Evolutionary conservation across 2,888 invertebrate genomes (phyloP).

Genomic region (Spisula solida): DNA sequence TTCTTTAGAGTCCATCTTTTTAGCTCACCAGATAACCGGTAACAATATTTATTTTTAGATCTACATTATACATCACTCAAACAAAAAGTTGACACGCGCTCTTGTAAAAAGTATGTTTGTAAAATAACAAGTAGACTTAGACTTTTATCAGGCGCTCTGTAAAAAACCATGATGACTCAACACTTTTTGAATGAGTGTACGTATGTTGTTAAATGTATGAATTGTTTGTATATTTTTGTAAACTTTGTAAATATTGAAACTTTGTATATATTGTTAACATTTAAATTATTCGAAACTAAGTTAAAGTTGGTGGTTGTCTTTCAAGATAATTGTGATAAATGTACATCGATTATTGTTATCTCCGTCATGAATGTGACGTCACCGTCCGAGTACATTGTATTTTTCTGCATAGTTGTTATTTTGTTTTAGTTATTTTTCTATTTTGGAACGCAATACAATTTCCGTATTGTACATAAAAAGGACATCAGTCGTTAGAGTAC

Average conservation of each 20-base stretch:
- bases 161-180: background rate
- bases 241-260: background rate
- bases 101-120: background rate
- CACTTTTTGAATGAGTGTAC: too few relatives aligned
- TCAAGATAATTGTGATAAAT: constrained; percentile 6
- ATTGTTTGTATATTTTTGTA: background rate
- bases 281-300: constrained; percentile 4
- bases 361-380: background rate
- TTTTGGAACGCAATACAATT: background rate
- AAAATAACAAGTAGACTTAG: background rate
- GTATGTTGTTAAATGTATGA: background rate
- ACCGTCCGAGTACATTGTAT: background rate
- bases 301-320: background rate
- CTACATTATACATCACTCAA: background rate
- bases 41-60: background rate
- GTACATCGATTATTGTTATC: background rate
- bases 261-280: background rate
- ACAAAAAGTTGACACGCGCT: background rate
- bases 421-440: background rate
- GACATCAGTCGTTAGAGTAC: background rate
- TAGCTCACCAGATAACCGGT: background rate
- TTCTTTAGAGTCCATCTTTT: background rate
- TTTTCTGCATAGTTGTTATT: background rate
- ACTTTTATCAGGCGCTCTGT: background rate
- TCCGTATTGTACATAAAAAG: background rate